Base-by-base conservation (phyloP, 1,140 invertebrate genomes). In the Orius insidiosus region DNA sequence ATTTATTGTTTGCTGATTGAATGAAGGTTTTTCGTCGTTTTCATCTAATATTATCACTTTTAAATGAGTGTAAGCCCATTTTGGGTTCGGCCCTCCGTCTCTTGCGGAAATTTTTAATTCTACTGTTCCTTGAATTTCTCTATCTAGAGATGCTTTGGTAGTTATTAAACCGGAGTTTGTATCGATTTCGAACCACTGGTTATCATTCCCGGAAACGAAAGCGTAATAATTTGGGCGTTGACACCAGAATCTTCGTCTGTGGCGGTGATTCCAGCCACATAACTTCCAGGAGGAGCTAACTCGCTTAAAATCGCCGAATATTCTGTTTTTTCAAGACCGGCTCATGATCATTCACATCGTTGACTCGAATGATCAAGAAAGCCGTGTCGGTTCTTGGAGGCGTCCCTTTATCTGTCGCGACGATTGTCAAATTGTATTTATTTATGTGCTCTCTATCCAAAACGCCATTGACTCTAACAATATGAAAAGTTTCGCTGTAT, bases 321-420 rank as follows among this genome's bases (percentile, higher is more conserved):
- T 60, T 90, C 85, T 46, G 79, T 86, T 62, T 92, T 88, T 60
- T 90, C 85, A 95, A 95, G 3, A 88, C 85, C 1, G 88, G 88
- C 57, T 89, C 84, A 62, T 90, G 86, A 61, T 96, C 89, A 64
- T 95, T 95, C 0, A 88, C 81, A 61, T 96, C 93, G 60, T 92
- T 93, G 0, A 98, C 85, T 55, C 85, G 74, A 60, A 96, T 88
- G 13, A 87, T 80, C 44, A 95, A 69, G 63, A 89, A 83, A 9
- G 83, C 76, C 0, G 79, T 82, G 1, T 83, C 74, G n/a, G 80
- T 84, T 45, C 85, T 68, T 2, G 82, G 74, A 24, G 87, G 86
- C 14, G 74, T 74, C 0, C 90, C 92, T 62, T 79, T 82, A 62
- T 96, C 90, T 3, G 75, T 82, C 1, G 89, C 90, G 19, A 88